Evolutionary conservation across 2,797 vertebrate genomes (phyloP), one percentile per base, ranked within the genome.

Genomic region (Lateolabrax maculatus): DNA sequence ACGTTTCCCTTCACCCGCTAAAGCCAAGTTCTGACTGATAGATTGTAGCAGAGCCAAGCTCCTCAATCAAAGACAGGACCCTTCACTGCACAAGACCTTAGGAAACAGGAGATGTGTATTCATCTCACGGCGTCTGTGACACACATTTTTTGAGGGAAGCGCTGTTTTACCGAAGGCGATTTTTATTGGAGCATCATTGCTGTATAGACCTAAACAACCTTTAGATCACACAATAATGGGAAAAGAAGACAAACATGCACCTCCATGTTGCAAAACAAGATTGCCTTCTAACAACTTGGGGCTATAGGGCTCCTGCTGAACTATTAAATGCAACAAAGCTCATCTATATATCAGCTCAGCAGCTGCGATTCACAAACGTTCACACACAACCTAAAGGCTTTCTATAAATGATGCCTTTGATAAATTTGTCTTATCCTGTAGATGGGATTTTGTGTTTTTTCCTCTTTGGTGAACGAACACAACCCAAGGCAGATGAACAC

Each of bases 251-350:
- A 74, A 90, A 84, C 79, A 74, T 27, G 27, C 61, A 44, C 75
- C 75, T 71, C 39, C 15, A 3, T 75, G 81, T 74, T 73, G 31
- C 74, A 77, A 70, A 89, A 89, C 29, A 60, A 79, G 61, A 91
- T 90, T 90, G 84, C 77, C 78, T 85, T 75, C 62, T 61, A 34
- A 57, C 73, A 37, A 72, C 90, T 86, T 0, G 78, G 49, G 85
- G 90, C 88, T 25, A 65, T 15, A 5, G 41, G 75, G 66, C 57
- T 77, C 55, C 70, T 55, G 73, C 53, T 77, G 61, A 84, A 73
- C 90, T 83, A 89, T 90, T 89, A 85, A 85, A 87, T 27, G 80
- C 77, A 85, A 36, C 75, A 90, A 77, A 84, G 71, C 66, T 81
- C 77, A 70, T 88, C 82, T 60, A 79, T 92, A 76, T 68, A 87